Percentiles rank a stretch among this genome's conserved stretches.
These are phyloP conservation scores for Liasis olivaceus DNA, from an alignment of 2,797 vertebrate species.

Conservation along the genomic window DNA sequence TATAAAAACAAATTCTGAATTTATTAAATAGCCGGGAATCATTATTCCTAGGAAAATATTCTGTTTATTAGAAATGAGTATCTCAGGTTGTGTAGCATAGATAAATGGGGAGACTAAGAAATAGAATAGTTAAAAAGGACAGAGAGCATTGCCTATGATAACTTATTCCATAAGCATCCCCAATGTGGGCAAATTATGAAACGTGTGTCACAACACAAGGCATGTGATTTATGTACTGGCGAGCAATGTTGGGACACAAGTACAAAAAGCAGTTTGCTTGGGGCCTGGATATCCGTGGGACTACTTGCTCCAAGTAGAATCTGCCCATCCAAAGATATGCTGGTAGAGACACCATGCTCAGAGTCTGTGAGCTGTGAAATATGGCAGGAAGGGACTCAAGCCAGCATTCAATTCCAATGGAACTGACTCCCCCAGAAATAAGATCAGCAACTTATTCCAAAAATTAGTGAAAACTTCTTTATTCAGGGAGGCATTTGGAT, in stretches of 20 bases:
- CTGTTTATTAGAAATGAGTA: not conserved
- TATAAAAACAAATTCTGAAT: not conserved
- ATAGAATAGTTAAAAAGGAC: not conserved
- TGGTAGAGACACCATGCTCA: not conserved
- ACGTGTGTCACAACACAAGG: not conserved
- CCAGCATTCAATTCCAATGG: not conserved
- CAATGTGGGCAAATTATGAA: not conserved
- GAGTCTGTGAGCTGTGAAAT: not conserved
- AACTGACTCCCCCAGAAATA: not conserved
- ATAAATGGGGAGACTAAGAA: not conserved
- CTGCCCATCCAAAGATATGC: not conserved
- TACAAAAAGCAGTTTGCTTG: not conserved
- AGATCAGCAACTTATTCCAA: not conserved
- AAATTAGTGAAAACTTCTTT: not conserved
- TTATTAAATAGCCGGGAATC: not conserved
- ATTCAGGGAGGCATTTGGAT: not conserved
- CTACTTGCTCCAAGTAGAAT: not conserved
- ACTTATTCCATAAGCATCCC: not conserved
- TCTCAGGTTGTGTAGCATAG: not conserved
- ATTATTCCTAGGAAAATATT: not conserved
- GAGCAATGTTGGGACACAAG: not conserved
- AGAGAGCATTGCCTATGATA: not conserved
- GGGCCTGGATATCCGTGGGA: not conserved
- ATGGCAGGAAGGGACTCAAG: not conserved
- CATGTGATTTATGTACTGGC: not conserved